Conservation (phyloP, 2,113 vertebrate genomes). For the Sinocyclocheilus maitianheensis region DNA sequence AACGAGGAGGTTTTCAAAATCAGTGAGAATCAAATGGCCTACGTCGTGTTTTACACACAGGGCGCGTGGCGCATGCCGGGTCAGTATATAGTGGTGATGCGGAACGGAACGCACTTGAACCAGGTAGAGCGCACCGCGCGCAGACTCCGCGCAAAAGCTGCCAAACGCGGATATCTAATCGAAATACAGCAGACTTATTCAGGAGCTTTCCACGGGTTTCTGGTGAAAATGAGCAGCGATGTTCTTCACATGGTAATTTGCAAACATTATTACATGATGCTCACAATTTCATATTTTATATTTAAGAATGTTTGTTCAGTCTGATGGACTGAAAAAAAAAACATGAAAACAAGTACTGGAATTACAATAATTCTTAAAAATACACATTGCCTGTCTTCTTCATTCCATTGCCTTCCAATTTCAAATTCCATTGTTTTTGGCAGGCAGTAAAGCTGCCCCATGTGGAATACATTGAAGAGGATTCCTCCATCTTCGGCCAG, state of each 20-base stretch:
- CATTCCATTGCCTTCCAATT: background rate
- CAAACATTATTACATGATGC: background rate
- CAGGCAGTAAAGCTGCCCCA: slow-evolving; percentile 83
- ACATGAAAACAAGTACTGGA: no score
- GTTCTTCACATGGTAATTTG: slow-evolving; percentile 77
- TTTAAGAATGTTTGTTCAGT: background rate
- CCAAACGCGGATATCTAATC: slow-evolving; percentile 72
- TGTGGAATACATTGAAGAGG: slow-evolving; percentile 85
- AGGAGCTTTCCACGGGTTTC: slow-evolving; percentile 75
- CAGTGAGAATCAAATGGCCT: background rate
- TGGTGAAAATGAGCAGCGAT: slow-evolving; percentile 76
- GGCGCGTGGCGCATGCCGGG: slow-evolving; percentile 81
- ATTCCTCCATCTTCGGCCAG: slow-evolving; percentile 86
- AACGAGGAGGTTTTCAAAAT: background rate
- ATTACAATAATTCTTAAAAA: background rate
- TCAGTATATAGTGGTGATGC: slow-evolving; percentile 82
- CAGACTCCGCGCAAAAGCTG: slow-evolving; percentile 74
- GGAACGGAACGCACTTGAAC: slow-evolving; percentile 61
- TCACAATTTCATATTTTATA: background rate
- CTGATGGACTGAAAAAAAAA: background rate
- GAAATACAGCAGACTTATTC: slow-evolving; percentile 79
- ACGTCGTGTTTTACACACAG: slow-evolving; percentile 60
- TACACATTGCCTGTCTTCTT: background rate
- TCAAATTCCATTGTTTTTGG: background rate
- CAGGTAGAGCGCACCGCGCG: slow-evolving; percentile 70